Conservation (phyloP, 23 tunicate species). For the Diplosoma virens region DNA sequence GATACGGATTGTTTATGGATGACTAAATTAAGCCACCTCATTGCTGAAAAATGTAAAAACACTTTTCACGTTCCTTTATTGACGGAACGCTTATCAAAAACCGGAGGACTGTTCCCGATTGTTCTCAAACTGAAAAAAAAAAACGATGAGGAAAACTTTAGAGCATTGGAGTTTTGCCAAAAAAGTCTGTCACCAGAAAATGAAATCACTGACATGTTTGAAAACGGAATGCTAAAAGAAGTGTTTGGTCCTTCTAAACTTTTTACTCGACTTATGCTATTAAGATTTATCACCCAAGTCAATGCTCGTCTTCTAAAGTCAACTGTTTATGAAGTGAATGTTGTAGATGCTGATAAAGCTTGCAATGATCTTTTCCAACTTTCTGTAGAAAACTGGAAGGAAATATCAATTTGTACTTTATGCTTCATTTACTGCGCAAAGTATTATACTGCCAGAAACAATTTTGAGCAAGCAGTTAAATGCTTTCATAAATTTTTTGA, state of each 20-base stretch:
- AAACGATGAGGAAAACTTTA: background rate
- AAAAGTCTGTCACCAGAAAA: background rate
- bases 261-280: background rate
- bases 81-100: background rate
- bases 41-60: background rate
- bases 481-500: constrained; percentile 13
- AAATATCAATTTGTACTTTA: background rate
- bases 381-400: background rate
- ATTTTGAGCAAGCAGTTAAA: constrained; percentile 2
- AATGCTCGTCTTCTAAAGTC: background rate
- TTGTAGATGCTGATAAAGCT: constrained; percentile 1
- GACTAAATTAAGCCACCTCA: background rate
- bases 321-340: background rate
- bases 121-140: background rate
- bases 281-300: constrained; percentile 20
- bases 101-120: background rate
- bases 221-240: constrained; percentile 37
- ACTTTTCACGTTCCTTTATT: background rate
- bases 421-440: constrained; percentile 42
- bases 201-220: constrained; percentile 11
- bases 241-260: constrained; percentile 3
- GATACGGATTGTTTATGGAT: background rate
- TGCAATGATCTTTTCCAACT: background rate
- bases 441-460: constrained; percentile 16
- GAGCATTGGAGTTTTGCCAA: background rate